Evolutionary conservation across 2,797 vertebrate species (phyloP).

Genomic region (Pseudomugil tenellus): DNA sequence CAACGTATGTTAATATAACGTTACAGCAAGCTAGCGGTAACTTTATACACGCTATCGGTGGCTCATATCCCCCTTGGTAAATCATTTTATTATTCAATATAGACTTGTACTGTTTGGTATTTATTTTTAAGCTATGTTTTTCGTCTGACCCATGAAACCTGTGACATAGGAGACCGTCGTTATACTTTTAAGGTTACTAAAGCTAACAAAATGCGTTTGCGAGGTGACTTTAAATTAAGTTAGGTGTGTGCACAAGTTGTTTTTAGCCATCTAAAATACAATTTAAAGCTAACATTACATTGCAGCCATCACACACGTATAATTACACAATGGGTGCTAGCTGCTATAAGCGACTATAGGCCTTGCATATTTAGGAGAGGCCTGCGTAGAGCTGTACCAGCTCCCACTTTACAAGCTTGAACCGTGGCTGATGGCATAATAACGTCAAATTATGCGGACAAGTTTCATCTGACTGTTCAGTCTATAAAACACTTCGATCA

Average conservation of each 20-base stretch:
- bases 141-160: background rate
- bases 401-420: slow-evolving; percentile 2
- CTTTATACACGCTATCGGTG: slow-evolving; percentile 3
- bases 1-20: slow-evolving; percentile 8
- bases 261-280: background rate
- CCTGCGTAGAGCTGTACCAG: slow-evolving; percentile 34
- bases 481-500: background rate
- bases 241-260: background rate
- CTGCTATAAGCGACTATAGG: slow-evolving; percentile 28
- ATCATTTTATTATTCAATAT: background rate
- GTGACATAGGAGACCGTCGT: background rate
- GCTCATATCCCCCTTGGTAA: background rate
- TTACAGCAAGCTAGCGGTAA: slow-evolving; percentile 30
- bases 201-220: background rate
- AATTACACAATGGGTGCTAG: slow-evolving; percentile 29
- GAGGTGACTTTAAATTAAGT: background rate
- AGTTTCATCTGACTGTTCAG: background rate
- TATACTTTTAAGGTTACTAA: background rate
- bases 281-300: background rate
- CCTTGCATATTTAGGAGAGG: slow-evolving; percentile 51
- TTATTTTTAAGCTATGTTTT: background rate
- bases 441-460: background rate
- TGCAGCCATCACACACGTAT: background rate
- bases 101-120: background rate
- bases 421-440: background rate